Evolutionary conservation across 2,113 vertebrate genomes (phyloP).

Genomic region (Sinocyclocheilus grahami): DNA sequence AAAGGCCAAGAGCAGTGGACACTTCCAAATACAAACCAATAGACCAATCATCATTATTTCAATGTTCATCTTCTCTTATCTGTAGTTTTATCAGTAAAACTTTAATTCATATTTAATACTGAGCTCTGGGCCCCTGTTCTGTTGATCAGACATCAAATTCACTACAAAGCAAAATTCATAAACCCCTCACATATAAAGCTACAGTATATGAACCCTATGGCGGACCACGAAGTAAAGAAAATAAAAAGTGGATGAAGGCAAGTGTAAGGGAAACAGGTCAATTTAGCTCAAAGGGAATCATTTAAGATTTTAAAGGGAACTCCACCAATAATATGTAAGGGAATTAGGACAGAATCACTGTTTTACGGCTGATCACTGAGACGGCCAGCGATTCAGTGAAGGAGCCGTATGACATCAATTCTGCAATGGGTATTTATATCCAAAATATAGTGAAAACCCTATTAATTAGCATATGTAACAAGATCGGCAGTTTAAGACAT

Average conservation of each 20-base stretch:
- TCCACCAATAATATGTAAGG: too few species aligned
- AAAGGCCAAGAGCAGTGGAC: background rate
- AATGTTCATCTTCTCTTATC: constrained; percentile 13
- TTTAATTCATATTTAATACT: constrained; percentile 17
- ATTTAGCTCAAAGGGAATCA: too few species aligned
- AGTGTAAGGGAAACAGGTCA: too few species aligned
- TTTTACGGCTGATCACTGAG: too few species aligned
- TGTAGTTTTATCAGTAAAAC: background rate
- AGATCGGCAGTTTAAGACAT: too few species aligned
- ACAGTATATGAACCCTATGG: background rate
- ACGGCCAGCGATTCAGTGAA: too few species aligned
- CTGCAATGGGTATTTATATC: too few species aligned
- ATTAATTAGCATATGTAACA: too few species aligned
- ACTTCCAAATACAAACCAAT: background rate
- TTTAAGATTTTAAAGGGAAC: too few species aligned
- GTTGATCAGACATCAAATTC: background rate
- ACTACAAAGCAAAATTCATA: background rate
- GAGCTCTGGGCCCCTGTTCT: background rate
- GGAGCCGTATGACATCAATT: too few species aligned
- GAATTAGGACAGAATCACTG: too few species aligned
- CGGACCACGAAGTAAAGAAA: background rate
- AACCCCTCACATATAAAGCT: background rate
- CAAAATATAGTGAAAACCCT: too few species aligned
- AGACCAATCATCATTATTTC: background rate
- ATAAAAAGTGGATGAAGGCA: background rate